Evolutionary conservation across 1,140 invertebrate species (phyloP).

Genomic region (Zaprionus taronus): DNA sequence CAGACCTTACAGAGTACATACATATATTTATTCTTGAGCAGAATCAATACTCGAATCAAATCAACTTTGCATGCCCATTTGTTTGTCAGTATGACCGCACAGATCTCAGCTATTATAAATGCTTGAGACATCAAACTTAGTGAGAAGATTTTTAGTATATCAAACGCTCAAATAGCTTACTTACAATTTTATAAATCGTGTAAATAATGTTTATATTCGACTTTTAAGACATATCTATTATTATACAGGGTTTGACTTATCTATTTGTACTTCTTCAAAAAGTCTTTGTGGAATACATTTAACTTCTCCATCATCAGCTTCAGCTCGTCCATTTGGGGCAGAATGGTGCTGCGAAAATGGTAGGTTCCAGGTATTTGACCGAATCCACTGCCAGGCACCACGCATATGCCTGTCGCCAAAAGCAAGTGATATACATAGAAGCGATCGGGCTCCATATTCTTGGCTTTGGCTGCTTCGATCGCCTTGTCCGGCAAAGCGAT

Average conservation of each 20-base stretch:
- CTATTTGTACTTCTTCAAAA: constrained; percentile 92
- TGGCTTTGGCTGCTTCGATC: constrained; percentile 90
- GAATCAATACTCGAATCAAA: neutral
- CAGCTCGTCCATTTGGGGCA: constrained; percentile 94
- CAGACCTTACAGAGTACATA: too few relatives aligned
- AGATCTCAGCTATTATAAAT: neutral
- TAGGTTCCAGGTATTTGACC: constrained; percentile 97
- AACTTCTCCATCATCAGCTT: constrained; percentile 94
- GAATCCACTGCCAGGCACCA: constrained; percentile 97
- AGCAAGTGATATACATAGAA: constrained; percentile 98
- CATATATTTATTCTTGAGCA: too few relatives aligned
- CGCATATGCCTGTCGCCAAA: constrained; percentile 94
- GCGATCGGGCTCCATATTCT: constrained; percentile 91
- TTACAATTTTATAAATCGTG: neutral
- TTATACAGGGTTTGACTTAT: too few relatives aligned
- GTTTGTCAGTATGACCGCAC: neutral
- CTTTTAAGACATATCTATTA: too few relatives aligned
- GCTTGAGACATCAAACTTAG: neutral
- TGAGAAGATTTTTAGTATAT: neutral
- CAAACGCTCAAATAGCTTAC: neutral
- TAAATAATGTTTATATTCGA: too few relatives aligned
- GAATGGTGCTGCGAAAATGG: constrained; percentile 97
- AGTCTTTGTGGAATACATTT: constrained; percentile 93
- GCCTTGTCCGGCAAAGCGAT: constrained; percentile 91
- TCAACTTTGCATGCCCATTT: rapidly evolving